These are phyloP conservation scores for Datnioides undecimradiatus DNA, from an alignment of 2,113 vertebrate species.

Conservation along the genomic window DNA sequence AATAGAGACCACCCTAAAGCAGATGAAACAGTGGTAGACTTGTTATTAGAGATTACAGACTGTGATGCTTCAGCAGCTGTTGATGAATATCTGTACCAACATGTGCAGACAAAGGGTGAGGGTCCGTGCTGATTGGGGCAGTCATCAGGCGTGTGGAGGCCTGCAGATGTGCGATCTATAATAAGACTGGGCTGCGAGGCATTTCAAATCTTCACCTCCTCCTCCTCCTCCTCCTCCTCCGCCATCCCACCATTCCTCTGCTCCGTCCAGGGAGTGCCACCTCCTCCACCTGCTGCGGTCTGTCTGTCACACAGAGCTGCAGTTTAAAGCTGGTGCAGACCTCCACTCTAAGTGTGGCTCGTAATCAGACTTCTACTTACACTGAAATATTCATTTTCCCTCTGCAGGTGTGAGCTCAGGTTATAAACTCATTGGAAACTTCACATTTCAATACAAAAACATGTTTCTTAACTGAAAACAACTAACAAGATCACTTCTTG, in stretches of 20 bases:
- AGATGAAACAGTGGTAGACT: not conserved
- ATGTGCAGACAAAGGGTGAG: not conserved
- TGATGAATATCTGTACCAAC: not conserved
- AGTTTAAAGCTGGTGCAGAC: slow-evolving; percentile 38
- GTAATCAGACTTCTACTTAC: not conserved
- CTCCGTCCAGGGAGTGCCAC: slow-evolving; percentile 58
- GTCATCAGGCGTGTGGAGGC: slow-evolving; percentile 44
- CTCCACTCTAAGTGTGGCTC: no score
- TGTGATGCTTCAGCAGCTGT: not conserved
- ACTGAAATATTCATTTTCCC: not conserved
- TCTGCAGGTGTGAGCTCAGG: not conserved
- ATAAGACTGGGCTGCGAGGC: slow-evolving; percentile 57
- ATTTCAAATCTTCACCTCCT: slow-evolving; percentile 71
- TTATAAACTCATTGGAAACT: not conserved
- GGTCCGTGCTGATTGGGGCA: not conserved
- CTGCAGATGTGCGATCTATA: slow-evolving; percentile 76
- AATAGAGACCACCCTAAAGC: not conserved
- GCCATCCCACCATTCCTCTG: slow-evolving; percentile 58
- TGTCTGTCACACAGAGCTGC: slow-evolving; percentile 42
- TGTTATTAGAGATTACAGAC: not conserved
- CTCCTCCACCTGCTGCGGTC: slow-evolving; percentile 74
- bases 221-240: slow-evolving; percentile 29
- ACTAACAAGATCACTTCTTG: not conserved
- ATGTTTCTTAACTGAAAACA: not conserved
- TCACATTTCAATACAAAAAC: not conserved